Evolutionary conservation across 2,113 vertebrate species (phyloP).

Genomic region (Sarotherodon lohbergeri): DNA sequence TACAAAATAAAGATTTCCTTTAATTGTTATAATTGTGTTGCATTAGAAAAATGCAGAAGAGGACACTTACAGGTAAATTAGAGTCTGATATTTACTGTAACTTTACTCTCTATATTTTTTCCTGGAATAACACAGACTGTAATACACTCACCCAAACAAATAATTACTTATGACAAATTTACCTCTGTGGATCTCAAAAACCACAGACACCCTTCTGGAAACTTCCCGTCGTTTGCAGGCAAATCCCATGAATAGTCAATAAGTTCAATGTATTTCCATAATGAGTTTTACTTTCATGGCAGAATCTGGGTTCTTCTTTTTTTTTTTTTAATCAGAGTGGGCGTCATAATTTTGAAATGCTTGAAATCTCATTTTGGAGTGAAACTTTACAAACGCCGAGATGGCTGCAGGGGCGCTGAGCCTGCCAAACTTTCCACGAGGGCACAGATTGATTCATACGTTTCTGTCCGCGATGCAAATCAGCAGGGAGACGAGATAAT

Average conservation of each 20-base stretch:
- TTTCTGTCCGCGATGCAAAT: constrained; percentile 21
- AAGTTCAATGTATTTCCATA: constrained; percentile 19
- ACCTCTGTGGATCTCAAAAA: background rate
- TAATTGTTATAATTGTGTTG: background rate
- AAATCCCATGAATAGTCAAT: constrained; percentile 26
- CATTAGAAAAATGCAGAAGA: background rate
- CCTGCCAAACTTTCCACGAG: background rate
- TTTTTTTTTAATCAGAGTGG: constrained; percentile 20
- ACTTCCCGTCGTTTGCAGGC: background rate
- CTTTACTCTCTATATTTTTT: background rate
- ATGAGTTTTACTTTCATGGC: constrained; percentile 31
- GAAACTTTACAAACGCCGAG: background rate
- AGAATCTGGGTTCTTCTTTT: background rate
- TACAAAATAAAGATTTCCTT: background rate
- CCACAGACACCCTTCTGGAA: background rate
- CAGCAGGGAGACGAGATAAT: constrained; percentile 33
- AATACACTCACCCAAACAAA: background rate
- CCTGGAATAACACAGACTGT: background rate
- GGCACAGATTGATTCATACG: background rate
- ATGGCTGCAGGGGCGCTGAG: constrained; percentile 20
- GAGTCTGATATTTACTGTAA: background rate
- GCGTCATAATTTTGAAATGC: constrained; percentile 13
- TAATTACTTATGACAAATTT: background rate
- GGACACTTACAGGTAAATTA: background rate
- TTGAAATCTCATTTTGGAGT: background rate